These are phyloP conservation scores for Phrynocephalus forsythii DNA, from an alignment of 2,797 vertebrate species.

Conservation along the genomic window DNA sequence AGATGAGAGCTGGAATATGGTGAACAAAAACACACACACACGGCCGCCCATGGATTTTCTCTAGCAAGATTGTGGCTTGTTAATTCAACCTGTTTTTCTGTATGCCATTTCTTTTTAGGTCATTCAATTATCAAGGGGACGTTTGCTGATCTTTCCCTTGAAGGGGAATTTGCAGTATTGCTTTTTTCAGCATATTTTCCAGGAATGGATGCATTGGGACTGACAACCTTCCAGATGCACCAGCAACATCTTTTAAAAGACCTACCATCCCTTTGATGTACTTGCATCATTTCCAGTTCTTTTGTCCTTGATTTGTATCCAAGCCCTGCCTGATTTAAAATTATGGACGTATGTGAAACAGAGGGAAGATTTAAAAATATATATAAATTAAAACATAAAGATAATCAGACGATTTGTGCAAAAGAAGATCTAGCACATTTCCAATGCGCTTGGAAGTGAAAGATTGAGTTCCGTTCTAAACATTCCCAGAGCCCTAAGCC, in stretches of 20 bases:
- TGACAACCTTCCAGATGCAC: neutral
- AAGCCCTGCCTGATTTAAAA: too few species aligned
- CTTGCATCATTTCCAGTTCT: neutral
- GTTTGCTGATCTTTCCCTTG: neutral
- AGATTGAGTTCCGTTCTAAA: too few species aligned
- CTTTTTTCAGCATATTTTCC: neutral
- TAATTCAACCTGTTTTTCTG: neutral
- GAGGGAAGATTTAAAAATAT: too few species aligned
- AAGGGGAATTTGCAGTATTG: neutral
- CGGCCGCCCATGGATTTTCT: neutral
- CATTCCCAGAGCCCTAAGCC: too few species aligned
- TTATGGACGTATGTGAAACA: too few species aligned
- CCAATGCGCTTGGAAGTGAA: too few species aligned
- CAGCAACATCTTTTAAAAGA: neutral
- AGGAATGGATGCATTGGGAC: neutral
- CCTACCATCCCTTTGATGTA: neutral
- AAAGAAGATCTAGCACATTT: too few species aligned
- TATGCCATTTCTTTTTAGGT: neutral
- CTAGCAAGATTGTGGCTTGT: neutral
- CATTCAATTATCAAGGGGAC: neutral
- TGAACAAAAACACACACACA: neutral
- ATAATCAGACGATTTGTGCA: too few species aligned
- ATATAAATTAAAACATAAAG: too few species aligned
- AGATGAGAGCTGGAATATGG: neutral
- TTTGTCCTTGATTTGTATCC: too few species aligned